Evolutionary conservation across 2,113 vertebrate genomes (phyloP).

Genomic region (Daubentonia madagascariensis): DNA sequence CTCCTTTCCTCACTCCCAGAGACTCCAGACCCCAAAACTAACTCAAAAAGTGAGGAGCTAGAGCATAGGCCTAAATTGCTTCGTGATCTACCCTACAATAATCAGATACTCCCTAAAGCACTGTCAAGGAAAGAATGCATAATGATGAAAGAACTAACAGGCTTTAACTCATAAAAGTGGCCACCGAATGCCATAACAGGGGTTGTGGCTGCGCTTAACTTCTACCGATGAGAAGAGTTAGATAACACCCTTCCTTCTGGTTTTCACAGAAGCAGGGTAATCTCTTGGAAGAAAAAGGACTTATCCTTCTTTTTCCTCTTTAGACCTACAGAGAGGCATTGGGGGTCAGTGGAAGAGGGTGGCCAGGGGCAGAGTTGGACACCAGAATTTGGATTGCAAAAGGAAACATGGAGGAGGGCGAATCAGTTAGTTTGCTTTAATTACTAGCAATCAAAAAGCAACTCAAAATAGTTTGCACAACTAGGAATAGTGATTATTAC

Average conservation of each 20-base stretch:
- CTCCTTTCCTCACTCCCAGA: not conserved
- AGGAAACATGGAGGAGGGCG: not conserved
- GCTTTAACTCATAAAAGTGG: not conserved
- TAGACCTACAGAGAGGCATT: not conserved
- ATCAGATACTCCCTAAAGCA: not conserved
- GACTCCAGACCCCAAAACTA: not conserved
- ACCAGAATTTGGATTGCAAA: not conserved
- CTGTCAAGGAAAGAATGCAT: not conserved
- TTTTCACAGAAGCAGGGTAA: not conserved
- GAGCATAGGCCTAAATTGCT: rapidly evolving
- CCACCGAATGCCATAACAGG: not conserved
- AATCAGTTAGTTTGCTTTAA: not conserved
- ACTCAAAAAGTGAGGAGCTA: not conserved
- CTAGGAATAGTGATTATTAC: not conserved
- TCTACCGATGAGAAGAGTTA: not conserved
- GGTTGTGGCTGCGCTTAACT: not conserved
- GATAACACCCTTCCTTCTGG: not conserved
- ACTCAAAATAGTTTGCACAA: not conserved
- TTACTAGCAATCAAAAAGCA: not conserved
- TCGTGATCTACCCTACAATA: not conserved
- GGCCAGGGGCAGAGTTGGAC: not conserved
- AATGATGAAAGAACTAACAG: not conserved
- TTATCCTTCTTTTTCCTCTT: not conserved
- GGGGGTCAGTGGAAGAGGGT: rapidly evolving
- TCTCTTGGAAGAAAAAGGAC: not conserved